These are phyloP conservation scores for Eristalinus sepulchralis DNA, from an alignment of 2,888 invertebrate genomes.

Conservation along the genomic window DNA sequence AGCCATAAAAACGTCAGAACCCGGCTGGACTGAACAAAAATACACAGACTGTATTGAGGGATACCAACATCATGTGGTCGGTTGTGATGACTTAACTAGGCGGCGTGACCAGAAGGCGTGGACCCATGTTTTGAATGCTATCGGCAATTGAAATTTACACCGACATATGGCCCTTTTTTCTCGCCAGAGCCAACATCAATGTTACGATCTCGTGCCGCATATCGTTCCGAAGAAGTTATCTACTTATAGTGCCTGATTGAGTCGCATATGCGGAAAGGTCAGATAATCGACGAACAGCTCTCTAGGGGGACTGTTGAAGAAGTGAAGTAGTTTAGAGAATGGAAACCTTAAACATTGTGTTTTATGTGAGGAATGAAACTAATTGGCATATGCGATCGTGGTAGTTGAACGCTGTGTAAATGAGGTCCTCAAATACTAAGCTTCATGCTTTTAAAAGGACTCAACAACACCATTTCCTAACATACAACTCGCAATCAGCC, in stretches of 20 bases:
- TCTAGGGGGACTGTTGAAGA: constrained; percentile 1
- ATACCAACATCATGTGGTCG: constrained; percentile 63
- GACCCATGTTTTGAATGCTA: constrained; percentile 65
- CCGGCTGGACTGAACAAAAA: constrained; percentile 55
- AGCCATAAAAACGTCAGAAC: constrained; percentile 25
- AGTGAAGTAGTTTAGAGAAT: constrained; percentile 21
- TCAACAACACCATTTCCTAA: constrained; percentile 17
- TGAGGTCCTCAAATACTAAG: constrained; percentile 35
- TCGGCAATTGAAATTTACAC: constrained; percentile 69
- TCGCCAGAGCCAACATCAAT: constrained; percentile 46
- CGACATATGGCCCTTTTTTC: constrained; percentile 64
- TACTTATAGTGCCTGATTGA: constrained; percentile 39
- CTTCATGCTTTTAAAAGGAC: constrained; percentile 26
- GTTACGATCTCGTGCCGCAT: constrained; percentile 68
- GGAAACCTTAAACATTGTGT: constrained; percentile 15
- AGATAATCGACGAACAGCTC: constrained; percentile 48
- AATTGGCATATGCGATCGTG: constrained; percentile 54
- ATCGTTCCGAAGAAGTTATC: constrained; percentile 66
- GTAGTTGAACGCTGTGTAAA: constrained; percentile 50
- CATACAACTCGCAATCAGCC: constrained; percentile 41
- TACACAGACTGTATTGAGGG: constrained; percentile 13
- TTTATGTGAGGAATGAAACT: constrained; percentile 3
- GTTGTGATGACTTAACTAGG: constrained; percentile 69
- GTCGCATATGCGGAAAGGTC: constrained; percentile 47
- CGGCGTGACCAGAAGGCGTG: constrained; percentile 69